Conservation (phyloP, 1,140 invertebrate species). For the Drosophila trapezifrons region DNA sequence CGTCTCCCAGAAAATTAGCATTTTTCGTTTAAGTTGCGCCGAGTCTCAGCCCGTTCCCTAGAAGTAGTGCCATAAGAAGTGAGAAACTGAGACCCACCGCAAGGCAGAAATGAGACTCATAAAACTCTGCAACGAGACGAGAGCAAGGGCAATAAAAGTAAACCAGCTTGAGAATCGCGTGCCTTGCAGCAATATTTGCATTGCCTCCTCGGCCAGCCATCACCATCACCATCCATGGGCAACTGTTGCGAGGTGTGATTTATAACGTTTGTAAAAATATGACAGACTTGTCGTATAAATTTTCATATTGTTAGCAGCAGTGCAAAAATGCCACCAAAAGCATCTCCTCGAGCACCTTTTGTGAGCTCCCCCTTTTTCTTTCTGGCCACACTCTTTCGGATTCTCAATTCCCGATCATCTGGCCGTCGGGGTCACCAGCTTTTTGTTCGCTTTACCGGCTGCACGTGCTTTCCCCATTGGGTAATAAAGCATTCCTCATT, state of each 20-base stretch:
- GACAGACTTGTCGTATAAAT: constrained; percentile 82
- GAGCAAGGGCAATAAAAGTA: constrained; percentile 63
- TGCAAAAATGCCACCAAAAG: constrained; percentile 60
- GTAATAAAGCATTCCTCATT: constrained; percentile 49
- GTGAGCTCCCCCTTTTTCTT: constrained; percentile 18
- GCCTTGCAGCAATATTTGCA: constrained; percentile 79
- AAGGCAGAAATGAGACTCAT: constrained; percentile 60
- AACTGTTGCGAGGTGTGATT: constrained; percentile 70
- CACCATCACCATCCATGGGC: constrained; percentile 34
- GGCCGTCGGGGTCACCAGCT: constrained; percentile 39
- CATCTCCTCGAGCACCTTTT: constrained; percentile 45
- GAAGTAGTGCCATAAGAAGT: constrained; percentile 47
- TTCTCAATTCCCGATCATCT: constrained; percentile 36
- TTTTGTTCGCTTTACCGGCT: constrained; percentile 46
- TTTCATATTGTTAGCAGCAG: constrained; percentile 78
- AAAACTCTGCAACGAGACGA: constrained; percentile 62
- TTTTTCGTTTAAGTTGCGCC: constrained; percentile 48
- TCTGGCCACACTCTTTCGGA: constrained; percentile 12
- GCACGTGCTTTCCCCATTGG: constrained; percentile 42
- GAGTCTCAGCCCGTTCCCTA: constrained; percentile 35
- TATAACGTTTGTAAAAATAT: constrained; percentile 83
- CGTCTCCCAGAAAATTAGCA: constrained; percentile 67
- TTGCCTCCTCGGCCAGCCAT: constrained; percentile 43
- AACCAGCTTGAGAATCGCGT: constrained; percentile 63
- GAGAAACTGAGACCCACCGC: constrained; percentile 65